A percentile compares a stretch with the other conserved stretches of the same genome.
These are phyloP conservation scores for Acanthochromis polyacanthus DNA, from an alignment of 2,113 vertebrate genomes.

Conservation along the genomic window DNA sequence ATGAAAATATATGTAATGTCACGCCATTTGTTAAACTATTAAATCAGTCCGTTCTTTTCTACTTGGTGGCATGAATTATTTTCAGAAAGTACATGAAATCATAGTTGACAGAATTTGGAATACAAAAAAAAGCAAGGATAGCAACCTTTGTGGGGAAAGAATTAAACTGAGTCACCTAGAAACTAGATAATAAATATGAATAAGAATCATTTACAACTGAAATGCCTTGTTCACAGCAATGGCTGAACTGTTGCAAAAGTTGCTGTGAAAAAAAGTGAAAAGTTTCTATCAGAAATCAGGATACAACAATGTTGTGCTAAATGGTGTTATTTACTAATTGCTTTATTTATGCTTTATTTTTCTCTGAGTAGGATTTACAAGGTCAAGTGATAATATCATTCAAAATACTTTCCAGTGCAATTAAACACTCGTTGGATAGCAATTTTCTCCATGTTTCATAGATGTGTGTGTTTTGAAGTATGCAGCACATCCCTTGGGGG, in stretches of 20 bases:
- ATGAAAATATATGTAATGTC: no score
- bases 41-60: no score
- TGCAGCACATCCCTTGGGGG: slow-evolving; percentile 14
- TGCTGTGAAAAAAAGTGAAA: no score
- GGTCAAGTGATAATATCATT: slow-evolving; percentile 34
- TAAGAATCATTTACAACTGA: no score
- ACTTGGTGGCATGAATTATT: no score
- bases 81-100: no score
- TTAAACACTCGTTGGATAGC: slow-evolving; percentile 16
- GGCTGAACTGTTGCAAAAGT: no score
- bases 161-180: no score
- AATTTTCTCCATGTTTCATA: not conserved
- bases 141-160: not conserved
- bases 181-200: no score
- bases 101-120: not conserved
- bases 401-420: slow-evolving; percentile 33
- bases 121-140: not conserved
- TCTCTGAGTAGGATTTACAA: not conserved
- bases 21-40: no score
- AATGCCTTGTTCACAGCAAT: no score
- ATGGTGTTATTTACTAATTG: slow-evolving; percentile 15
- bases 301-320: not conserved
- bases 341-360: not conserved
- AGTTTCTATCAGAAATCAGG: no score
- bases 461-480: slow-evolving; percentile 32